A percentile compares a stretch with the other conserved stretches of the same genome.
phyloP scores from a whole-genome alignment of 2,888 invertebrate species.

The Boloria euphrosyne region DNA sequence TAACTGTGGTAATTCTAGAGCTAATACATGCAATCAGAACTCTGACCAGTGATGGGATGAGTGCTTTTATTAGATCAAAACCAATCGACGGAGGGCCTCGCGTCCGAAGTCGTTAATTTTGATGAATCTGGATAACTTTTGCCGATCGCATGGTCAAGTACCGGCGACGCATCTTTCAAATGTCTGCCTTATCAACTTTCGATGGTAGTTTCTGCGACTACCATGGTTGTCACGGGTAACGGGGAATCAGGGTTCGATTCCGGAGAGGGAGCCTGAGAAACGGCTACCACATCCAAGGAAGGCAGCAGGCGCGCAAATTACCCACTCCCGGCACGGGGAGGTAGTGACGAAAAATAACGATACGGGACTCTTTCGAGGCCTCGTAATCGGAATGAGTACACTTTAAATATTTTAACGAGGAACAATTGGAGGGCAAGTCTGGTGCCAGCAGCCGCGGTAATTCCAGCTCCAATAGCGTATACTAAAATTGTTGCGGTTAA shows the following conservation, averaged over 20 bases:
- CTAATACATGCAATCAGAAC: constrained; percentile 84
- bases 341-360: constrained; percentile 87
- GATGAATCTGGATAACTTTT: constrained; percentile 74
- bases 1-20: constrained; percentile 85
- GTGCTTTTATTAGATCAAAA: constrained; percentile 64
- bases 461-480: constrained; percentile 87
- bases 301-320: constrained; percentile 86
- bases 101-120: constrained; percentile 64
- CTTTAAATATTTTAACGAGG: constrained; percentile 83
- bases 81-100: constrained; percentile 69
- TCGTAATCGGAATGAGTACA: constrained; percentile 82
- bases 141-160: constrained; percentile 63
- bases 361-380: constrained; percentile 81
- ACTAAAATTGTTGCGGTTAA: constrained; percentile 88
- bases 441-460: constrained; percentile 88
- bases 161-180: constrained; percentile 84
- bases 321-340: constrained; percentile 54
- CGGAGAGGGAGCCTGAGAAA: too few relatives aligned
- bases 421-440: constrained; percentile 85
- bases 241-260: constrained; percentile 86
- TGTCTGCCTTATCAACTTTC: constrained; percentile 86
- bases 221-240: constrained; percentile 87
- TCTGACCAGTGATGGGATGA: constrained; percentile 69
- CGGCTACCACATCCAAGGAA: constrained; percentile 86
- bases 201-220: constrained; percentile 85